A percentile compares a stretch with the other conserved stretches of the same genome.
These are phyloP conservation scores for Laticauda laticaudata DNA, from an alignment of 2,113 vertebrate species.

Conservation along the genomic window DNA sequence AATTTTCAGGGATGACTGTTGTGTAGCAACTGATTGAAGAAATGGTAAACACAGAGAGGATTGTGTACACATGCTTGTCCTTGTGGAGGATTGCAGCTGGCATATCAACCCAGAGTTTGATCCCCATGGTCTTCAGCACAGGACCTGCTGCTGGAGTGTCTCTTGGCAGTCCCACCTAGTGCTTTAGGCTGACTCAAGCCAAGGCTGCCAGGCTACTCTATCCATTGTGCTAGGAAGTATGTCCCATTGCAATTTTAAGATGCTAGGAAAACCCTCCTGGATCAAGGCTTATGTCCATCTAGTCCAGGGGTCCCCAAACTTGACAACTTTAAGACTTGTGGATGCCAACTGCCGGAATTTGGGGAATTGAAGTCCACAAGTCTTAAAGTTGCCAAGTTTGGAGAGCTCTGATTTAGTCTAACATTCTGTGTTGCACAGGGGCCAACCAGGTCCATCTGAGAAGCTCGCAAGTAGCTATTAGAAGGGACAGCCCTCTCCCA, in stretches of 20 bases:
- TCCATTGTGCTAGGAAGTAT: neutral
- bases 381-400: too few relatives aligned
- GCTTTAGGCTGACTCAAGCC: neutral
- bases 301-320: too few relatives aligned
- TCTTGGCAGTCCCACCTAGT: neutral
- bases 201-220: neutral
- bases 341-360: too few relatives aligned
- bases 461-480: neutral
- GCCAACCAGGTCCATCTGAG: neutral
- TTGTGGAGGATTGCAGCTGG: neutral
- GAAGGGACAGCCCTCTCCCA: neutral
- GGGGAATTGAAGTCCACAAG: too few relatives aligned
- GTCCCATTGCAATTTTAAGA: neutral
- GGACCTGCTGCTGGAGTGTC: neutral
- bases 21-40: neutral
- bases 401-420: neutral
- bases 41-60: neutral
- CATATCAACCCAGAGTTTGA: neutral
- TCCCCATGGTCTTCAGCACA: neutral
- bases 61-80: neutral
- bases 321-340: too few relatives aligned
- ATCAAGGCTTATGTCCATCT: neutral
- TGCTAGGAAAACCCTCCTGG: neutral
- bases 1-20: neutral
- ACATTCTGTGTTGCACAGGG: neutral